A percentile compares a stretch with the other conserved stretches of the same genome.
These are phyloP conservation scores for Heliopora coerulea DNA, from an alignment of 92 coral and sea anemone genomes.

Conservation along the genomic window DNA sequence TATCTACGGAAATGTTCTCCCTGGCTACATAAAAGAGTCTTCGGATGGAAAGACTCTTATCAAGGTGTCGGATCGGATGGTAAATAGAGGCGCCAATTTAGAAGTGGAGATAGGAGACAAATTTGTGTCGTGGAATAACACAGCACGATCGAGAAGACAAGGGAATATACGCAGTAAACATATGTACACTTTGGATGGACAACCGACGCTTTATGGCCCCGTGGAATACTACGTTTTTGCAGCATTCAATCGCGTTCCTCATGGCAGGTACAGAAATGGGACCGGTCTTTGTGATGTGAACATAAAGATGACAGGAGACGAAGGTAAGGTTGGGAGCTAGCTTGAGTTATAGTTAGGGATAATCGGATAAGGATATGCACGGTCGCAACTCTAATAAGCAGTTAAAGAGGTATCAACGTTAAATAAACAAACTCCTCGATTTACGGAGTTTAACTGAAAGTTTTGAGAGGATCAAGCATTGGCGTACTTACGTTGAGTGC, in stretches of 20 bases:
- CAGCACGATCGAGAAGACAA: constrained; percentile 27
- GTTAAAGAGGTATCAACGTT: neutral
- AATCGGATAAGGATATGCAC: too few relatives aligned
- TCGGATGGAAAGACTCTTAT: constrained; percentile 72
- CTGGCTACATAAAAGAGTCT: constrained; percentile 57
- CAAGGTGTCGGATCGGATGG: constrained; percentile 63
- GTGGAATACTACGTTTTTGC: constrained; percentile 67
- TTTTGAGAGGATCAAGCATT: neutral
- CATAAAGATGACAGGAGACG: constrained; percentile 56
- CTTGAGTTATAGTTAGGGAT: neutral
- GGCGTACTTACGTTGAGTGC: neutral
- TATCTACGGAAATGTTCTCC: constrained; percentile 72
- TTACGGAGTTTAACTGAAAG: neutral
- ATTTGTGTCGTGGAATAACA: constrained; percentile 56
- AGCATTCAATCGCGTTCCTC: constrained; percentile 80
- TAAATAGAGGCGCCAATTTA: constrained; percentile 67
- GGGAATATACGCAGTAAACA: constrained; percentile 40
- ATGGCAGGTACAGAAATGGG: constrained; percentile 71
- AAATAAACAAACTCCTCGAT: neutral
- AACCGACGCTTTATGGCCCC: constrained; percentile 71
- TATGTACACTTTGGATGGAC: constrained; percentile 78
- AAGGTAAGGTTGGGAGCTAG: neutral
- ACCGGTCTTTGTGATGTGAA: constrained; percentile 81
- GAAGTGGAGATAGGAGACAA: constrained; percentile 75
- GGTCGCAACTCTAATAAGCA: neutral